Evolutionary conservation across 2,113 vertebrate genomes (phyloP), one percentile per base, ranked within the genome.

Genomic region (Dicrurus megarhynchus): DNA sequence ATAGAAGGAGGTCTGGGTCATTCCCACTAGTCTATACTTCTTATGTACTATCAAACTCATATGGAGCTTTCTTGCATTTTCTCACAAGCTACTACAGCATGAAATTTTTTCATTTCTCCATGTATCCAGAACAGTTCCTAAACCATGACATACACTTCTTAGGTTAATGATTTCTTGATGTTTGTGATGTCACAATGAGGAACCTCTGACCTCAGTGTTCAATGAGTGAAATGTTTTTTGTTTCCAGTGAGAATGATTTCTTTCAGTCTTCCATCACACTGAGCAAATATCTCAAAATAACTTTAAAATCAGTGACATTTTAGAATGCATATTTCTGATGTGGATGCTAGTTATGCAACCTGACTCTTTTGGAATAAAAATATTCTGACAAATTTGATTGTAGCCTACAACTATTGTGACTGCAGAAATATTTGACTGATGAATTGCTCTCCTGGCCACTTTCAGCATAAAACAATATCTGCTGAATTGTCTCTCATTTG

Each of bases 301-400:
- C 67, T 77, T 88, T 86, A 73, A 92, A 96, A 85, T 60, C 63
- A 86, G 75, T 88, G 89, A 86, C 89, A 74, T 84, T 96, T 94
- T 56, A 26, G 50, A 88, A 80, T 84, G 59, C 8, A 61, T 73
- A 60, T 76, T 86, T 83, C 69, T 83, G 67, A 67, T 86, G 59
- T 44, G 28, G 14, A 80, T 88, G 53, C 1, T 77, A 69, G 89
- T 94, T 90, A 95, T 57, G 76, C 30, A 96, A 84, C 52, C 44
- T 80, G 63, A 71, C 37, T 77, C 49, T 69, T 84, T n/a, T 3
- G 26, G 13, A 46, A 80, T 69, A 86, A 80, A 92, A 92, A 69
- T 71, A 88, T 74, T 88, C 86, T 80, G 41, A 60, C 53, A 73
- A 89, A 86, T 71, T 86, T 90, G 37, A 69, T 83, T 90, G 37